phyloP scores from a whole-genome alignment of 1,140 invertebrate species.

The Aphis gossypii region DNA sequence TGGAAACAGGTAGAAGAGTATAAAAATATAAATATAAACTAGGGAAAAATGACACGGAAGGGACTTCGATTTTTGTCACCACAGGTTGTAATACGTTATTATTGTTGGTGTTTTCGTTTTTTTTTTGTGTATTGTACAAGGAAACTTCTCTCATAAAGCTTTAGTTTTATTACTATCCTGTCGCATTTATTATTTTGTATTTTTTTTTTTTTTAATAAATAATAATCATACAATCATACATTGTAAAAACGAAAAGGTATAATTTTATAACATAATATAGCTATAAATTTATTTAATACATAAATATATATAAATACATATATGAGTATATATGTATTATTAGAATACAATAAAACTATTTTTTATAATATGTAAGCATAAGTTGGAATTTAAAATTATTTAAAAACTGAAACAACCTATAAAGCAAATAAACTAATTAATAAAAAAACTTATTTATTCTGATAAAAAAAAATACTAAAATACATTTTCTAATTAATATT shows the following conservation, averaged over 20 bases:
- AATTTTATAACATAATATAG: background rate
- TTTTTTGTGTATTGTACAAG: background rate
- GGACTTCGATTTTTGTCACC: background rate
- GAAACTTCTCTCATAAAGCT: background rate
- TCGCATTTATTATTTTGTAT: background rate
- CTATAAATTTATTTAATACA: background rate
- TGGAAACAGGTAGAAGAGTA: background rate
- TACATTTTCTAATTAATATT: too few species aligned
- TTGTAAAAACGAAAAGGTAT: background rate
- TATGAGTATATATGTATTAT: too few species aligned
- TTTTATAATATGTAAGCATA: background rate
- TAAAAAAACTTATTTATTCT: too few species aligned
- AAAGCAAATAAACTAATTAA: too few species aligned
- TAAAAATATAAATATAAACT: background rate
- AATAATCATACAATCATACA: background rate
- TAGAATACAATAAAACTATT: too few species aligned
- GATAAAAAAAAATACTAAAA: too few species aligned
- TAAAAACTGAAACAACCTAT: background rate
- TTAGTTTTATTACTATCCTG: background rate
- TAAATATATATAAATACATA: too few species aligned
- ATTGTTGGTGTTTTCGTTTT: background rate
- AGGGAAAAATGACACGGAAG: background rate
- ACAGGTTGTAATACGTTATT: background rate
- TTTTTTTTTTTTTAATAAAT: background rate
- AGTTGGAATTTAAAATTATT: background rate